Base-by-base conservation (phyloP, 1,140 invertebrate species). In the Popillia japonica region DNA sequence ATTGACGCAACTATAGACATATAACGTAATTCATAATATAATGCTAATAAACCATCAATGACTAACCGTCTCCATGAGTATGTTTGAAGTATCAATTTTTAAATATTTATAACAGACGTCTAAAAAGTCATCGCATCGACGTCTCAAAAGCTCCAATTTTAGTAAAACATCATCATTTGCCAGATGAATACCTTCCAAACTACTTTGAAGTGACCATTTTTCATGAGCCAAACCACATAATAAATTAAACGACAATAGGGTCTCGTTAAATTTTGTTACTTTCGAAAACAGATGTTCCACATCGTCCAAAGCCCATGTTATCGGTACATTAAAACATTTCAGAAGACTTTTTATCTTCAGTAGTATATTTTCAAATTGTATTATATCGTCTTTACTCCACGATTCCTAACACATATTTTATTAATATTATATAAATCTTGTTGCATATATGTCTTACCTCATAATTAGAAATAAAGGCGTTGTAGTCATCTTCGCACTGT, bases 251-350 rank as follows among this genome's bases (percentile, higher is more conserved):
- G 17, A 22, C 14, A 68, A 68, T 22, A 68, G 3, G 0, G 7
- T 68, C 14, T 68, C 61, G 14, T 68, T 68, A 10, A 22, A 68
- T 68, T 68, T 68, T 27, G 61, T 68, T 10, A 68, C 22, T 27
- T 8, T 10, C 22, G 22, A 10, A 34, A 68, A 68, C 11, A 68
- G 61, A 27, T 68, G 11, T 68, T 27, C 20, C 9, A 68, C 61
- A 68, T 68, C 14, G 6, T 68, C 27, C 20, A 27, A 14, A 22
- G 20, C 27, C 20, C 20, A 68, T 34, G 27, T 8, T 7, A 68
- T 68, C 0, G 61, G 61, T 1, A 27, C 14, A 68, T 27, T 34
- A 34, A 22, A 20, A 34, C 22, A 68, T 27, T 68, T 68, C 6
- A 68, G 22, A 22, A 68, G 17, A 27, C 10, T 68, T 68, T 68